A percentile compares a stretch with the other conserved stretches of the same genome.
Evolutionary conservation across 2,888 invertebrate species (phyloP).

Genomic region (Pseudococcus longispinus): DNA sequence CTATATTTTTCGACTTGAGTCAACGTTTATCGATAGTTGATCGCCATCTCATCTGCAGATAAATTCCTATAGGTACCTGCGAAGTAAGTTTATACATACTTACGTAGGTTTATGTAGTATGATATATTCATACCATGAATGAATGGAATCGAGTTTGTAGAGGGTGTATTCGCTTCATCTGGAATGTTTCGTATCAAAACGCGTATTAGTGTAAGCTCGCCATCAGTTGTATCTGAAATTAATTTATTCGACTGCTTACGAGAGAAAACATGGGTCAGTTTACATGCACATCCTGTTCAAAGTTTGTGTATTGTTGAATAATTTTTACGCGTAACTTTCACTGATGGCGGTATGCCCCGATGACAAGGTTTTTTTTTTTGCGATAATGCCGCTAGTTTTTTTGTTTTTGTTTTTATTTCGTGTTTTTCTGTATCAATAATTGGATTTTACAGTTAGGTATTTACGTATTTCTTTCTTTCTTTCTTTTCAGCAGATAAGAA

Average conservation of each 20-base stretch:
- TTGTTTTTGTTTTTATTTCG: neutral
- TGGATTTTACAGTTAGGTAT: neutral
- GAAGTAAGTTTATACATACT: too few relatives aligned
- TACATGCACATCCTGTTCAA: constrained; percentile 39
- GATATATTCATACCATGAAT: too few relatives aligned
- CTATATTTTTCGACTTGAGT: neutral
- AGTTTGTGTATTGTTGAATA: constrained; percentile 37
- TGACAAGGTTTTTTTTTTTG: neutral
- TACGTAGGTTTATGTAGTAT: too few relatives aligned
- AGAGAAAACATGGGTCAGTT: constrained; percentile 31
- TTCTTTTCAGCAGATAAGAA: too few relatives aligned
- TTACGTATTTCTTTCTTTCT: neutral
- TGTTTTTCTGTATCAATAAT: neutral
- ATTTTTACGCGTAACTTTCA: constrained; percentile 40
- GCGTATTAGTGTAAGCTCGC: neutral
- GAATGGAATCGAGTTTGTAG: neutral
- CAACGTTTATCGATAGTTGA: neutral
- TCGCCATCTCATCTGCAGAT: too few relatives aligned
- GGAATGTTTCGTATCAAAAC: neutral
- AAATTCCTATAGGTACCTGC: too few relatives aligned
- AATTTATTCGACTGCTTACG: constrained; percentile 14
- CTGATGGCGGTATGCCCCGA: constrained; percentile 12
- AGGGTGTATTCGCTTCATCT: neutral
- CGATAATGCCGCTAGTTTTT: neutral
- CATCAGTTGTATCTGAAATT: neutral